Conservation (phyloP, 2,888 invertebrate species). For the Trissolcus brochymenae region DNA sequence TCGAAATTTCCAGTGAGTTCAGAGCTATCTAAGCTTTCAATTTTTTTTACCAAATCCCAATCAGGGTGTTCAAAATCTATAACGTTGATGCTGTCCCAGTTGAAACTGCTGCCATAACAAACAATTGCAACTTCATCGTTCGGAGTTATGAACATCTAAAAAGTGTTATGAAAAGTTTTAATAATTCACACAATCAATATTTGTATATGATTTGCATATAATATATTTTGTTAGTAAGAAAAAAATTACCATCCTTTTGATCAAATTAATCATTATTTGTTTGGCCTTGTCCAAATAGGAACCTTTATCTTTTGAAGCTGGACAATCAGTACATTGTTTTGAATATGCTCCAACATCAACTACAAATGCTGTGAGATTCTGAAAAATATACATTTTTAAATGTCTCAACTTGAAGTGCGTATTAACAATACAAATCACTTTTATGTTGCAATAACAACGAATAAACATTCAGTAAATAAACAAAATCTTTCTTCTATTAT, state of each 20-base stretch:
- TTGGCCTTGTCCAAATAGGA: conserved; percentile 23
- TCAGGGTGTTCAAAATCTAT: neutral
- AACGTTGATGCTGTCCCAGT: conserved; percentile 5
- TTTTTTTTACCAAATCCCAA: neutral
- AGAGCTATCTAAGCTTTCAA: neutral
- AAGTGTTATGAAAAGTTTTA: neutral
- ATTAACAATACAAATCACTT: neutral
- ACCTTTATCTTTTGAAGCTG: neutral
- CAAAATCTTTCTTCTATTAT: too few species aligned
- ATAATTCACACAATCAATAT: neutral
- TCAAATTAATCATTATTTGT: conserved; percentile 11
- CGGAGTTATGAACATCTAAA: conserved; percentile 16
- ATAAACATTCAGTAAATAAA: too few species aligned
- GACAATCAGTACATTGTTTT: conserved; percentile 1
- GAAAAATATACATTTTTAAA: neutral
- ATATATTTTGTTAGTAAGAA: neutral
- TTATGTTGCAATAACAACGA: neutral
- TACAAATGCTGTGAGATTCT: conserved; percentile 18
- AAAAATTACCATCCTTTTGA: conserved; percentile 20
- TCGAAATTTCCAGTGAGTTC: neutral
- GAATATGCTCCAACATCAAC: conserved; percentile 23
- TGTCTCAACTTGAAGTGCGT: neutral
- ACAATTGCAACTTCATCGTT: conserved; percentile 18
- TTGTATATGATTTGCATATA: too few species aligned
- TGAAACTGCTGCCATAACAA: conserved; percentile 7